These are phyloP conservation scores for Leucopsar rothschildi DNA, from an alignment of 2,113 vertebrate genomes.

Conservation along the genomic window DNA sequence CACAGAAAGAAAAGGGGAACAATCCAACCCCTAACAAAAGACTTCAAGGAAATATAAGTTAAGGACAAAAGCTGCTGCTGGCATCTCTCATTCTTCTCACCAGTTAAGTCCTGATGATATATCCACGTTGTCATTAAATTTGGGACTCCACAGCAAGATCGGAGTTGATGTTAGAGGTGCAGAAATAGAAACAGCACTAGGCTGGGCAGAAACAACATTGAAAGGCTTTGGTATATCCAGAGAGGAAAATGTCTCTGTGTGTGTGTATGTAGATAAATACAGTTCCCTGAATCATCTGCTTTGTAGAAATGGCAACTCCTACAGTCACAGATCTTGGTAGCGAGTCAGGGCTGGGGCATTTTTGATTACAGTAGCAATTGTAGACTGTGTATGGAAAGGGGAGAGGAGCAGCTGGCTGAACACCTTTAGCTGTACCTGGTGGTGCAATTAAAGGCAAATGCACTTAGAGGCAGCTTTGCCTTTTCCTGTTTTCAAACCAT, in stretches of 20 bases:
- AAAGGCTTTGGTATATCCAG: neutral
- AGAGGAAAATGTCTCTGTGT: accelerated
- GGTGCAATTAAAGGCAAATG: neutral
- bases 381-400: neutral
- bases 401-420: neutral
- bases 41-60: neutral
- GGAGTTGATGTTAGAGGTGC: neutral
- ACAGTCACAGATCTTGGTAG: neutral
- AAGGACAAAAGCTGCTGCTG: neutral
- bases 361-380: neutral
- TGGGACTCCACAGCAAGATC: neutral
- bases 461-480: accelerated
- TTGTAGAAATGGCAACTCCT: neutral
- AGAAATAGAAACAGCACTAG: neutral
- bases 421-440: neutral
- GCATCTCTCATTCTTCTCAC: neutral
- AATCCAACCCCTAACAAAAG: too few species aligned
- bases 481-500: neutral
- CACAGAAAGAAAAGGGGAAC: too few species aligned
- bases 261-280: neutral
- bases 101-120: neutral
- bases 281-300: neutral
- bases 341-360: neutral
- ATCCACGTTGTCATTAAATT: neutral
- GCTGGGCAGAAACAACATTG: neutral